These are phyloP conservation scores for Poeciliopsis paucimaculata DNA, from an alignment of 2,797 vertebrate species.

Conservation along the genomic window DNA sequence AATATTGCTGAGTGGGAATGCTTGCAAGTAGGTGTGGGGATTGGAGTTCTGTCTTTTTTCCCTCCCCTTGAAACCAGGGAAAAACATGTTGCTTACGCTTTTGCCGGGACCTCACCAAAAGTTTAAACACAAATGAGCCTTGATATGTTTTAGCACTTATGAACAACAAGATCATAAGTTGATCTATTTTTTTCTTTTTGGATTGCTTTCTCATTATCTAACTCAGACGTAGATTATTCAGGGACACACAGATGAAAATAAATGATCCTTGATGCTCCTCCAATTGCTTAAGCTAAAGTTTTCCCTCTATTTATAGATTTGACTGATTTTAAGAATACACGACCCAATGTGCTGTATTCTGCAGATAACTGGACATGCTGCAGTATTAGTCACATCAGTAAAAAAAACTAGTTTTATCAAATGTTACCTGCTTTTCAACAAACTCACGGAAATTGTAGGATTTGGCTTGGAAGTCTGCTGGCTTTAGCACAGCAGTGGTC, in stretches of 20 bases:
- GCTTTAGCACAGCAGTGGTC: too few relatives aligned
- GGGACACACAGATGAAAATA: not conserved
- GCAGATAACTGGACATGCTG: not conserved
- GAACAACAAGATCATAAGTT: not conserved
- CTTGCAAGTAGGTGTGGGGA: slow-evolving; percentile 9
- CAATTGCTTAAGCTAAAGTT: not conserved
- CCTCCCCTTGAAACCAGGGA: slow-evolving; percentile 9
- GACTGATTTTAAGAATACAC: too few relatives aligned
- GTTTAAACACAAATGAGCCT: not conserved
- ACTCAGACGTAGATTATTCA: not conserved
- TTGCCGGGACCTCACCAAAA: not conserved
- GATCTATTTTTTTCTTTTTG: not conserved
- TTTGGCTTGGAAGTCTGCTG: too few relatives aligned
- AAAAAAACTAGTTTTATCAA: too few relatives aligned
- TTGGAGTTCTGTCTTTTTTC: not conserved
- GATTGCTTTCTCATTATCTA: not conserved
- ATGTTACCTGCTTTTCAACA: too few relatives aligned
- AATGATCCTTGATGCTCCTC: not conserved
- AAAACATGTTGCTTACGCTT: slow-evolving; percentile 17
- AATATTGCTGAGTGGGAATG: slow-evolving; percentile 59
- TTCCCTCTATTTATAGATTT: not conserved
- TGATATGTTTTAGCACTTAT: not conserved
- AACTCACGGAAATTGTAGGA: too few relatives aligned
- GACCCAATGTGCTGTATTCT: not conserved
- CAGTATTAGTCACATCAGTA: too few relatives aligned